Evolutionary conservation across 2,113 vertebrate genomes (phyloP), one percentile per base, ranked within the genome.

Genomic region (Colossoma macropomum): DNA sequence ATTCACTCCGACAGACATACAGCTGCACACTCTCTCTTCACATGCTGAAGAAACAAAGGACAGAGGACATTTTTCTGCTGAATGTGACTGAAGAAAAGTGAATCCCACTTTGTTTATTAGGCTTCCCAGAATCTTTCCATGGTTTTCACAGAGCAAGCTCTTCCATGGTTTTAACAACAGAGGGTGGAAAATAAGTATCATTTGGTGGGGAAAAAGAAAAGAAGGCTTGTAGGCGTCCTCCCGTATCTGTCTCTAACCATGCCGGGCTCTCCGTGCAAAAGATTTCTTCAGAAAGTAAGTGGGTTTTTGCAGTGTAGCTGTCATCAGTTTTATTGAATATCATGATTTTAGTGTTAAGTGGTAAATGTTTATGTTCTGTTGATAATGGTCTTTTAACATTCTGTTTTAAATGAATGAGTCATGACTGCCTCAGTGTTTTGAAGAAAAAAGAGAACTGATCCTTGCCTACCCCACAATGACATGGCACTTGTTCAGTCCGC

Each of bases 81-180:
- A 28, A 63, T 30, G 12, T 81, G 65, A 70, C 19, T 23, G 52
- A 45, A 27, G 56, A 25, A 50, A 48, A 62, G 4, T 23, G 19
- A 16, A 32, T 1, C 9, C 0, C 60, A 15, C 3, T 34, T 21
- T 77, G 41, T 50, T 32, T 21, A 23, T 4, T 23, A 10, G 8
- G 66, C 30, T 34, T 16, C 19, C 3, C n/a, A 23, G 68, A 41
- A 68, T 34, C 13, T 21, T 32, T 68, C 28, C 30, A 5, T 68
- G 17, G 21, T 30, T 65, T 84, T 85, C 87, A 86, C 17, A 25
- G 81, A 69, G 74, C 56, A 60, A 38, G 77, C 56, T 48, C 68
- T 41, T 7, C 34, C 9, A 8, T 70, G 10, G 13, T 13, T 21
- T n/a, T 23, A 68, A 11, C 12, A 4, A 70, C 66, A 41, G 68